Conservation (phyloP, 1,140 invertebrate genomes). For the Bombus affinis region DNA sequence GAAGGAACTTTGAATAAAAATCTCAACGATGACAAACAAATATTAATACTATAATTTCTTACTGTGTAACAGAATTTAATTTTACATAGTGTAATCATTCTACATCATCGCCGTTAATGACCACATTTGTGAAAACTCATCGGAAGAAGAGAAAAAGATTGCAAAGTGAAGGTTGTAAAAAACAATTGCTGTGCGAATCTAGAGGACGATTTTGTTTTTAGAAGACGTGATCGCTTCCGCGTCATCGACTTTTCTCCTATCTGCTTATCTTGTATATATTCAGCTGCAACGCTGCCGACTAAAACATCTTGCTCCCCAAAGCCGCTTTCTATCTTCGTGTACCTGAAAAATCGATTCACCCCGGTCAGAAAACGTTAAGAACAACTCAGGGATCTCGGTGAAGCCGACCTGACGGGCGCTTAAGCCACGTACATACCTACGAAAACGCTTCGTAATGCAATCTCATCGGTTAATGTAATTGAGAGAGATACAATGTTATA, state of each 20-base stretch:
- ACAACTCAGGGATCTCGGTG: not conserved
- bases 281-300: constrained; percentile 27
- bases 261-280: constrained; percentile 31
- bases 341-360: constrained; percentile 12
- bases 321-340: not conserved
- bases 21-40: too few relatives aligned
- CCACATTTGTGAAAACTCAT: too few relatives aligned
- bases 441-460: not conserved
- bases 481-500: not conserved
- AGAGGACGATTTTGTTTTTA: not conserved
- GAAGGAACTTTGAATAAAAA: too few relatives aligned
- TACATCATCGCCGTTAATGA: too few relatives aligned
- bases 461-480: not conserved
- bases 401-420: not conserved
- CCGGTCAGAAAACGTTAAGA: not conserved
- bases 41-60: too few relatives aligned
- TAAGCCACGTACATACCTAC: not conserved
- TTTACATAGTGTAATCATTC: too few relatives aligned
- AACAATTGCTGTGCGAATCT: too few relatives aligned
- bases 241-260: not conserved
- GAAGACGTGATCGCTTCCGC: not conserved
- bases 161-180: too few relatives aligned
- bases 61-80: too few relatives aligned
- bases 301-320: not conserved
- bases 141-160: too few relatives aligned